phyloP scores from a whole-genome alignment of 2,113 vertebrate genomes.

The Calyptomena viridis region DNA sequence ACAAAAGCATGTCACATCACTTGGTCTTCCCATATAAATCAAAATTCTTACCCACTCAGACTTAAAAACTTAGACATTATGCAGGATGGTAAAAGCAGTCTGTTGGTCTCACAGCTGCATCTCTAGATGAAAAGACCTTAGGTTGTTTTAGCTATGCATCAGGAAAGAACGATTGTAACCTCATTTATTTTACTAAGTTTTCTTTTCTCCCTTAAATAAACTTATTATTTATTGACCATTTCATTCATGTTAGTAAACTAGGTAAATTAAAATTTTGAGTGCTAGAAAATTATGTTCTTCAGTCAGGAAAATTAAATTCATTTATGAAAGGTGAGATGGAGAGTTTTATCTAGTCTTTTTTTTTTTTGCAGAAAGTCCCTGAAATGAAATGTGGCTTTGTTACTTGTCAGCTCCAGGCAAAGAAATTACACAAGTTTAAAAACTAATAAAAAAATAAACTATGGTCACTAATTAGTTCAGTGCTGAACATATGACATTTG shows the following conservation, averaged over 20 bases:
- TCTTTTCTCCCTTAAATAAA: not conserved
- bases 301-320: not conserved
- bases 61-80: not conserved
- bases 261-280: not conserved
- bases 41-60: not conserved
- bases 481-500: not conserved
- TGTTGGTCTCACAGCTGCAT: not conserved
- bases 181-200: not conserved
- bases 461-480: not conserved
- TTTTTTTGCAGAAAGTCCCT: not conserved
- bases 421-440: not conserved
- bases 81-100: not conserved
- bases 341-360: not conserved
- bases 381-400: not conserved
- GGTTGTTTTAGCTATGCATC: not conserved
- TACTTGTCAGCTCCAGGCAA: not conserved
- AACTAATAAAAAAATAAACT: not conserved
- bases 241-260: not conserved
- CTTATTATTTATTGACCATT: not conserved
- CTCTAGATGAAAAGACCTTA: not conserved
- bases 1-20: not conserved
- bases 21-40: not conserved
- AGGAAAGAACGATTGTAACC: not conserved
- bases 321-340: not conserved
- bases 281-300: not conserved